A percentile compares a stretch with the other conserved stretches of the same genome.
phyloP scores from a whole-genome alignment of 2,113 vertebrate genomes.

The Rallus limicola region DNA sequence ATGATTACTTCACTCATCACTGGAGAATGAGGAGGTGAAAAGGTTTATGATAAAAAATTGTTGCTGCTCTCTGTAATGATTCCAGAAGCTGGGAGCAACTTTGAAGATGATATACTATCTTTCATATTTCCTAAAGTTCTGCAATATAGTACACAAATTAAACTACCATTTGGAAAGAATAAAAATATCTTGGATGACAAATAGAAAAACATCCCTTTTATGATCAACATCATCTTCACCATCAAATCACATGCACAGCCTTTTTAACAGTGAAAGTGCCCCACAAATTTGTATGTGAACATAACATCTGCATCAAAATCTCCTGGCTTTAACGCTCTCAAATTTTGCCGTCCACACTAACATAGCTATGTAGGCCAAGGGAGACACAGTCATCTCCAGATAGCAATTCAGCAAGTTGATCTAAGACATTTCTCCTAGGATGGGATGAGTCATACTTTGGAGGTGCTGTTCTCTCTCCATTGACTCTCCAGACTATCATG shows the following conservation, averaged over 20 bases:
- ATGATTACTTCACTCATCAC: neutral
- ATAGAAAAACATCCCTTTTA: neutral
- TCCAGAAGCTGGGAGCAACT: neutral
- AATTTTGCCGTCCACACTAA: neutral
- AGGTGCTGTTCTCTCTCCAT: constrained; percentile 35
- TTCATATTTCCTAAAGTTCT: neutral
- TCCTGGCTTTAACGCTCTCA: neutral
- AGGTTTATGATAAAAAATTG: neutral
- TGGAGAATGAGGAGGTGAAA: constrained; percentile 20
- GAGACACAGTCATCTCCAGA: neutral
- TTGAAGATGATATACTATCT: neutral
- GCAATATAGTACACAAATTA: neutral
- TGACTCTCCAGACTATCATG: constrained; percentile 54
- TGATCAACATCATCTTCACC: neutral
- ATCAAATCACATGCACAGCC: neutral
- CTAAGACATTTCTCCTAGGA: neutral
- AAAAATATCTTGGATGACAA: neutral
- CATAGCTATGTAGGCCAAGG: neutral
- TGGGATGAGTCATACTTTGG: constrained; percentile 42
- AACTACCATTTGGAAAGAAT: neutral
- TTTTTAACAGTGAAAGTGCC: neutral
- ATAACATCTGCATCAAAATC: neutral
- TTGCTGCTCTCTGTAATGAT: neutral
- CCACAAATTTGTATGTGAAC: neutral
- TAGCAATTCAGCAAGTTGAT: neutral